A percentile compares a stretch with the other conserved stretches of the same genome.
These are phyloP conservation scores for Scaptomyza tumidula DNA, from an alignment of 2,888 invertebrate genomes.

Conservation along the genomic window DNA sequence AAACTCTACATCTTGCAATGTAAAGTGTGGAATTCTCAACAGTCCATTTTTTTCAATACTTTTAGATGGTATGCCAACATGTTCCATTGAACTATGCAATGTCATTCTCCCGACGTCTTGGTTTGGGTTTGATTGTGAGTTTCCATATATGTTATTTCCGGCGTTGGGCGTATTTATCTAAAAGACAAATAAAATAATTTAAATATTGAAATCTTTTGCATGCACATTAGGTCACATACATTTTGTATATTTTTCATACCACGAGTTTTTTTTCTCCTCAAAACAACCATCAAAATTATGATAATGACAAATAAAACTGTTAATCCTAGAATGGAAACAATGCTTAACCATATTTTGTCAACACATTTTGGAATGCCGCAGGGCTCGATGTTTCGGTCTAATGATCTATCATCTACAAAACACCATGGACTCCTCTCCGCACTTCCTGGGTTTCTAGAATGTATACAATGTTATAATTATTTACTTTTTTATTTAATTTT, in stretches of 20 bases:
- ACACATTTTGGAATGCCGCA: constrained; percentile 96
- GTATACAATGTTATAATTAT: neutral
- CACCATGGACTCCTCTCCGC: constrained; percentile 95
- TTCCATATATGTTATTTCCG: constrained; percentile 93
- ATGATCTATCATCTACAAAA: constrained; percentile 89
- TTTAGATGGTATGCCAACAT: constrained; percentile 82
- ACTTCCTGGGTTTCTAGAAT: constrained; percentile 92
- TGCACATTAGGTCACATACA: constrained; percentile 80
- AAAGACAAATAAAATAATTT: constrained; percentile 1
- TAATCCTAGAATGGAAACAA: constrained; percentile 88
- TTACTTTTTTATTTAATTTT: neutral
- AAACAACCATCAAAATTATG: constrained; percentile 87
- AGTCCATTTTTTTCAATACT: constrained; percentile 84
- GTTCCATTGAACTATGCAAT: constrained; percentile 84
- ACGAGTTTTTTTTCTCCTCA: constrained; percentile 78
- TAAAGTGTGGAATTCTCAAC: constrained; percentile 92
- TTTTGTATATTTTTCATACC: constrained; percentile 88
- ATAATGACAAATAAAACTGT: constrained; percentile 63
- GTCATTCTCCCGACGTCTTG: constrained; percentile 93
- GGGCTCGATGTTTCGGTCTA: constrained; percentile 88
- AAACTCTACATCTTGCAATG: constrained; percentile 92
- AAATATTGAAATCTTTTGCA: neutral
- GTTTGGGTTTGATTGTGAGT: constrained; percentile 90
- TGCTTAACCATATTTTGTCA: constrained; percentile 92
- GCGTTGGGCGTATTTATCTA: constrained; percentile 89